Percentiles rank a stretch among this genome's conserved stretches.
Evolutionary conservation across 2,797 vertebrate genomes (phyloP).

Genomic region (Crocidura indochinensis): DNA sequence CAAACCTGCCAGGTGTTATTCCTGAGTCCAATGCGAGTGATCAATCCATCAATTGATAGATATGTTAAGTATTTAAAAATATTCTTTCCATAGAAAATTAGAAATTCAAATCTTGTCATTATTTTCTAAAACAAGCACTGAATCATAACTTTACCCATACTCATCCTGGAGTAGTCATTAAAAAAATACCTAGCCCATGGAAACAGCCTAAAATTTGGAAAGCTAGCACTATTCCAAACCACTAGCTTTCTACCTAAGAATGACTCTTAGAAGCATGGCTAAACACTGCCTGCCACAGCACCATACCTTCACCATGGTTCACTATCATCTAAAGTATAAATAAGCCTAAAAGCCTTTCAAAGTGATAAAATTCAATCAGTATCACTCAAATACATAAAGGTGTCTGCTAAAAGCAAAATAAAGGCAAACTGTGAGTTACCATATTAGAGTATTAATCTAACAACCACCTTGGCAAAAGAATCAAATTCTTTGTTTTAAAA

Average conservation of each 20-base stretch:
- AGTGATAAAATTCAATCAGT: background rate
- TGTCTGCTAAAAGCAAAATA: slow-evolving; percentile 32
- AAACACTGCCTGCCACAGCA: background rate
- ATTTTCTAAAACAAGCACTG: slow-evolving; percentile 23
- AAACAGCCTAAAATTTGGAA: background rate
- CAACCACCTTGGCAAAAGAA: background rate
- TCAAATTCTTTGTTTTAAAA: background rate
- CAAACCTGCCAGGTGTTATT: too few species aligned
- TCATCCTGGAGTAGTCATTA: background rate
- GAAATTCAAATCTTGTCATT: slow-evolving; percentile 41
- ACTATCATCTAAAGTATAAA: background rate
- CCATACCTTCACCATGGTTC: background rate
- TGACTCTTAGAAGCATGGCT: background rate
- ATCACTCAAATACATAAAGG: slow-evolving; percentile 8
- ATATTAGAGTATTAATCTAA: background rate
- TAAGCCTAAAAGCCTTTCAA: slow-evolving; percentile 34
- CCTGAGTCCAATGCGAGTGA: too few species aligned
- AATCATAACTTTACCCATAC: background rate
- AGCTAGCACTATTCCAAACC: background rate
- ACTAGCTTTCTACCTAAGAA: background rate
- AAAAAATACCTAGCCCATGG: background rate
- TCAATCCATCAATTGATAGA: too few species aligned
- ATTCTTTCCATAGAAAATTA: slow-evolving; percentile 50
- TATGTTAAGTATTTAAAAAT: slow-evolving; percentile 14
- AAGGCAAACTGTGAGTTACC: slow-evolving; percentile 41